Evolutionary conservation across 2,113 vertebrate genomes (phyloP).

Genomic region (Platichthys stellatus): DNA sequence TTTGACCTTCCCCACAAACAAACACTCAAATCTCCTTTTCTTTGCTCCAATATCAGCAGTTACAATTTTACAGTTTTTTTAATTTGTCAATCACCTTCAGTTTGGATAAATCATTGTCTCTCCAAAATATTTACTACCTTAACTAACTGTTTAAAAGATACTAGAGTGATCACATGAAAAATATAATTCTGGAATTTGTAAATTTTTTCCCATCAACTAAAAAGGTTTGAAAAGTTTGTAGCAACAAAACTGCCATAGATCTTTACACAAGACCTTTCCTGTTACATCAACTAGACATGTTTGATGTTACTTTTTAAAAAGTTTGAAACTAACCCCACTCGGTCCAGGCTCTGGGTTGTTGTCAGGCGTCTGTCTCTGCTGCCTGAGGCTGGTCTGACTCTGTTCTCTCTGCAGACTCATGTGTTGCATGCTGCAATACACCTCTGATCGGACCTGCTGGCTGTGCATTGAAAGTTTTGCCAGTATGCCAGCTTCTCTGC

Average conservation of each 20-base stretch:
- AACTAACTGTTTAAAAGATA: not conserved
- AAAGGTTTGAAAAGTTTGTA: no score
- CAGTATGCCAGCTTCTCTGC: conserved; percentile 50
- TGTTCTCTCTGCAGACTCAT: conserved; percentile 84
- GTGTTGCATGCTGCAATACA: conserved; percentile 85
- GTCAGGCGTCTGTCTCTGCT: conserved; percentile 18
- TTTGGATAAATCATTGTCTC: not conserved
- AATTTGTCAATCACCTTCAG: not conserved
- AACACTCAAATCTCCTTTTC: conserved; percentile 76
- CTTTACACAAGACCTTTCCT: not conserved
- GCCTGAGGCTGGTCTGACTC: conserved; percentile 80
- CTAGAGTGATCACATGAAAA: no score
- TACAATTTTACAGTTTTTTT: not conserved
- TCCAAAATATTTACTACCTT: not conserved
- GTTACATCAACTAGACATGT: not conserved
- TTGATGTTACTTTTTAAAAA: not conserved
- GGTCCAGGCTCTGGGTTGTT: conserved; percentile 2
- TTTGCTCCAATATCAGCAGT: conserved; percentile 54
- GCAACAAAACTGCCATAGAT: no score
- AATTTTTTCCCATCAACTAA: no score
- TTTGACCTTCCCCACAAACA: conserved; percentile 9
- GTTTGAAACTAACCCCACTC: conserved; percentile 32
- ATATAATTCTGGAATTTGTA: no score
- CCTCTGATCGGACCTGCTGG: conserved; percentile 81
- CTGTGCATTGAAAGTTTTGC: conserved; percentile 84